Conservation (phyloP, 2,113 vertebrate genomes). For the Ellobius talpinus region DNA sequence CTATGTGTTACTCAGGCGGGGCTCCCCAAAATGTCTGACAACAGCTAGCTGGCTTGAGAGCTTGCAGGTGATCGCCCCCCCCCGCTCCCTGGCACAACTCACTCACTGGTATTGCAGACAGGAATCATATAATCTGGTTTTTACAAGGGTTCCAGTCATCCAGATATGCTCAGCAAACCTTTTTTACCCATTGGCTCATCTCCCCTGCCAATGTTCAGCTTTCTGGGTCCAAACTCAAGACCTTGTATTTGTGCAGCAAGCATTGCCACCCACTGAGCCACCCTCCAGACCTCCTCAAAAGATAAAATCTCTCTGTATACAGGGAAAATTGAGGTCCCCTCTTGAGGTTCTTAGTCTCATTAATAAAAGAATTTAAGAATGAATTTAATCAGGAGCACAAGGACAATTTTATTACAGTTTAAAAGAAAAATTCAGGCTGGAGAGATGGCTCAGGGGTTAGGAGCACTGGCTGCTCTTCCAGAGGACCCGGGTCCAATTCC, state of each 20-base stretch:
- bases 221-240: neutral
- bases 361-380: neutral
- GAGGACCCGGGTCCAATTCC: neutral
- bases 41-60: neutral
- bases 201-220: neutral
- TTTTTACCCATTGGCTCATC: neutral
- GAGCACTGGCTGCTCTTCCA: neutral
- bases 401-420: neutral
- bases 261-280: neutral
- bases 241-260: neutral
- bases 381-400: neutral
- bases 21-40: neutral
- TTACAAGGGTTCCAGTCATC: neutral
- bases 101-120: neutral
- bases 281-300: neutral
- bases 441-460: neutral
- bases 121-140: neutral
- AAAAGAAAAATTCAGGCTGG: neutral
- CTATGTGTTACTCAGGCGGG: neutral
- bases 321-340: neutral
- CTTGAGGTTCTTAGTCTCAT: neutral
- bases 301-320: neutral
- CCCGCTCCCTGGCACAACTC: neutral
- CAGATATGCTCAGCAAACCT: neutral
- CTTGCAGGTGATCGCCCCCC: neutral